Base-by-base conservation (phyloP, 2,888 invertebrate genomes). In the Troides oblongomaculatus region DNA sequence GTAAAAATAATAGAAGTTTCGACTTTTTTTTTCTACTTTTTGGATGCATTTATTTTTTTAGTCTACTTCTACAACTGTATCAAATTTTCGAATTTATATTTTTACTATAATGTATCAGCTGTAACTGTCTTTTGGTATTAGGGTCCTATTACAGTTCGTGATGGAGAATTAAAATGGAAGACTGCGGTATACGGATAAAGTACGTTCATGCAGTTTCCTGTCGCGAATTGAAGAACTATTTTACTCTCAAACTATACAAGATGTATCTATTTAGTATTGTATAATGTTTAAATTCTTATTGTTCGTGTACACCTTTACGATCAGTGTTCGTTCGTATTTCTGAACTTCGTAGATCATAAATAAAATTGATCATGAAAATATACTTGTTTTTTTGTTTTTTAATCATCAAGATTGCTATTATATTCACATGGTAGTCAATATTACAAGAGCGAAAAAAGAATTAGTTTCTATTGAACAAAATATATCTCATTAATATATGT, bases 171-270 rank as follows among this genome's bases (percentile, higher is more conserved):
- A 78, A 74, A 75, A 76, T 72, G 74, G 72, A 80, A 82, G 81
- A 82, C 82, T 81, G 80, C 75, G 50, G 76, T 78, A 76, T 75
- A 75, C 78, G 78, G 78, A 73, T 74, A 77, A 77, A 77, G 62
- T 77, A 73, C 76, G 74, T 76, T 78, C 72, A 68, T 71, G 73
- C 78, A 75, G 72, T 73, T 71, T 69, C 72, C 69, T 73, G 68
- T 73, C 66, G 65, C 66, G n/a, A 53, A 56, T 53, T 56, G 62
- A 69, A 58, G 18, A 69, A 66, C 57, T 72, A 59, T 74, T 12
- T 46, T 71, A 70, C 70, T 66, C 68, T 70, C 64, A 71, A 64
- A 61, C 25, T 71, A 68, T 72, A 72, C 71, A 73, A 71, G n/a
- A 67, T 73, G 66, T 75, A 73, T 30, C 69, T 74, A 68, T 46